Evolutionary conservation across 2,113 vertebrate species (phyloP), one percentile per base, ranked within the genome.

Genomic region (Sinocyclocheilus anshuiensis): DNA sequence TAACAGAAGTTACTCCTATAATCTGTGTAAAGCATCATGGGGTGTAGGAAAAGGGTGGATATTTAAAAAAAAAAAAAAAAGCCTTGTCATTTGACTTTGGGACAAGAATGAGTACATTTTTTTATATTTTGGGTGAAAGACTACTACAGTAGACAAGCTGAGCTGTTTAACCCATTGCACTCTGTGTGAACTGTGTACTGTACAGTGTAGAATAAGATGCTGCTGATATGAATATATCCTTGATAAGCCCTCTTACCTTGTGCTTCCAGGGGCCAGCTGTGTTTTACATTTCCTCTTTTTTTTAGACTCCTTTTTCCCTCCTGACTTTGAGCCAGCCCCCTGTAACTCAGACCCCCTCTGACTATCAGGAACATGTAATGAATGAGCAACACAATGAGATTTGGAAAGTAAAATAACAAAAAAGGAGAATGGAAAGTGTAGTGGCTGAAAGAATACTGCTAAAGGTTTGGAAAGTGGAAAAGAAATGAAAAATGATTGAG

Each of bases 301-400:
- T 98, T 97, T 98, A 94, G 97, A 97, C 95, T 97, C 97, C 96
- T 96, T 97, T 96, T 96, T 97, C 95, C 93, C 93, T 93, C 96
- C 95, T 95, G 93, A 97, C 95, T 97, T 98, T 91, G 92, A 93
- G 90, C 90, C 91, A 94, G 94, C 91, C 96, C 96, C 96, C 96
- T 97, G 94, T 95, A 96, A 96, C 88, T 94, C 96, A 94, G 96
- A 94, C 96, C 96, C 95, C 96, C 95, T 97, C 95, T 97, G 97
- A 95, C 98, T 99, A 97, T 95, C 95, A 94, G 93, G 92, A 94
- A 93, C 91, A 95, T 95, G 95, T 95, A 91, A 93, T 93, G 91
- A 90, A 92, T 95, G 94, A 92, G 92, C 92, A 94, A 94, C 93
- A 96, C 92, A 93, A 92, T 92, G 94, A 96, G 94, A 94, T 91